Evolutionary conservation across 2,797 vertebrate genomes (phyloP), one percentile per base, ranked within the genome.

Genomic region (Spinus pinus): DNA sequence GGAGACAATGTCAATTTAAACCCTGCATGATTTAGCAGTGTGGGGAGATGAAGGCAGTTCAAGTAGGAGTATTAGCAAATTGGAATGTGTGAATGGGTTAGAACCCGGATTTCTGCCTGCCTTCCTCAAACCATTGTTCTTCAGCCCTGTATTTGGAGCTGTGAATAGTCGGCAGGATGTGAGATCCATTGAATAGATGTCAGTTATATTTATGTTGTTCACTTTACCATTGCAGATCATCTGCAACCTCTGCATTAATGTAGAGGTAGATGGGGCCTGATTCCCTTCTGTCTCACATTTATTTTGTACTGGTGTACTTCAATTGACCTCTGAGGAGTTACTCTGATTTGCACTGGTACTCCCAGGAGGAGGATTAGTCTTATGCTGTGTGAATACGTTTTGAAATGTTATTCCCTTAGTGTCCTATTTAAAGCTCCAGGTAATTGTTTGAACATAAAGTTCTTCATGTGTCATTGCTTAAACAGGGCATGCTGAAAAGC

Each of bases 71-170:
- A 70, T 75, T 47, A 81, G 39, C 46, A 88, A 61, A 64, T 11
- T 70, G n/a, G 15, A 90, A 86, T 78, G 66, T 73, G 84, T 83
- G 75, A 89, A 88, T 72, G 66, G 62, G 73, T 39, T 73, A 92
- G 86, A 85, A 82, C 10, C 27, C 24, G 84, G 72, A 90, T 86
- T 94, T 88, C 86, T 90, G 79, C 74, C 65, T 92, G 66, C 31
- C 67, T 95, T 93, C 90, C 82, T 96, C 17, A 2, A 85, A 86
- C 86, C 79, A 86, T 92, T 95, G 92, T 93, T 96, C 93, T 95
- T 81, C 81, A 79, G 69, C 41, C 56, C 70, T 92, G 19, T 67
- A 53, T 90, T 67, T 92, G 86, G 86, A 95, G 75, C 74, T 92
- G 87, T 67, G 72, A 94, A 77, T 41, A 74, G 88, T 64, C 16